phyloP scores from a whole-genome alignment of 2,797 vertebrate species.

The Characodon lateralis region DNA sequence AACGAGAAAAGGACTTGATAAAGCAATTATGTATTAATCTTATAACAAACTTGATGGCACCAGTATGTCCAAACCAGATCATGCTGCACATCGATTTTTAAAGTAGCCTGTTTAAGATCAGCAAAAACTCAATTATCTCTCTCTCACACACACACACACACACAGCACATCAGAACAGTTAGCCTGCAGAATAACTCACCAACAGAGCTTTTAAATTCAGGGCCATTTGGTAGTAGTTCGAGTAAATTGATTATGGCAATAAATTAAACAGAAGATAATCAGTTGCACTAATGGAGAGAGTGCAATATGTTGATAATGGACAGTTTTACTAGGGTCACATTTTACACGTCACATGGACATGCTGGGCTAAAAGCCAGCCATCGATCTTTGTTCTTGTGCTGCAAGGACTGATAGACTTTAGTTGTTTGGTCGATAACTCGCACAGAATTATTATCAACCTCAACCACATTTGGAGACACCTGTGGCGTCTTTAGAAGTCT shows the following conservation, averaged over 20 bases:
- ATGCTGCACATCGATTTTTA: slow-evolving; percentile 34
- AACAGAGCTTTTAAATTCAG: slow-evolving; percentile 70
- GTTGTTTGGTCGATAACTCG: slow-evolving; percentile 17
- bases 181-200: slow-evolving; percentile 44
- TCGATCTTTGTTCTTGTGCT: slow-evolving; percentile 33
- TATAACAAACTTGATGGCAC: neutral
- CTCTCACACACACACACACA: slow-evolving; percentile 16
- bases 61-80: slow-evolving; percentile 31
- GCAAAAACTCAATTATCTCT: slow-evolving; percentile 50
- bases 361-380: slow-evolving; percentile 35
- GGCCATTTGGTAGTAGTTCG: slow-evolving; percentile 59
- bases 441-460: neutral
- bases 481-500: neutral
- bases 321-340: slow-evolving; percentile 47
- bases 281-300: slow-evolving; percentile 65
- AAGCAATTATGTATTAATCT: neutral
- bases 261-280: slow-evolving; percentile 60
- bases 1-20: neutral
- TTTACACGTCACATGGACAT: slow-evolving; percentile 32
- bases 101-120: slow-evolving; percentile 50
- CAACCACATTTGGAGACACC: neutral
- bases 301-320: slow-evolving; percentile 62
- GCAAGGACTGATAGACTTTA: slow-evolving; percentile 15
- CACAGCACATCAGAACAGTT: slow-evolving; percentile 37
- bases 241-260: slow-evolving; percentile 62